These are phyloP conservation scores for Cyclargus thomasi DNA, from an alignment of 1,140 invertebrate genomes.

Conservation along the genomic window DNA sequence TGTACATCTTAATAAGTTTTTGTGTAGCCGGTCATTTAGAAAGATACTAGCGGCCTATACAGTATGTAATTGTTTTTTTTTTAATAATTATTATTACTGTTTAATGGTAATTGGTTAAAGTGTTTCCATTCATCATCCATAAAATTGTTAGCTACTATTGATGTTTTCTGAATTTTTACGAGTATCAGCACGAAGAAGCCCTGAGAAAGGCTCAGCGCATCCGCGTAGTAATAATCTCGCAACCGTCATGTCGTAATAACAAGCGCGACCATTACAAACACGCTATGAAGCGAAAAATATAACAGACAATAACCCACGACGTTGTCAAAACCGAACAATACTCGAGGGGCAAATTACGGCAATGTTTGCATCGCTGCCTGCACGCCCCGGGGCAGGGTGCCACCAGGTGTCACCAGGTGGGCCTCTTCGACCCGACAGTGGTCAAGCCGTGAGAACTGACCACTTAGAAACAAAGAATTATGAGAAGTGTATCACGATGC, in stretches of 20 bases:
- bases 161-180: not conserved
- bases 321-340: conserved; percentile 63
- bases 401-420: conserved; percentile 62
- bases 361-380: conserved; percentile 61
- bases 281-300: conserved; percentile 3
- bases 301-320: conserved; percentile 33
- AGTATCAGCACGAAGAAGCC: not conserved
- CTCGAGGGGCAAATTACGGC: conserved; percentile 62
- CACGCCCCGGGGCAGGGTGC: conserved; percentile 58
- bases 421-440: conserved; percentile 55
- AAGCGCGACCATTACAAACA: not conserved
- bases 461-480: conserved; percentile 15
- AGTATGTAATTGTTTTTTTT: conserved; percentile 25
- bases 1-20: conserved; percentile 70
- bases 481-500: conserved; percentile 36
- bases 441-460: conserved; percentile 2
- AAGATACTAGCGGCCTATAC: conserved; percentile 52
- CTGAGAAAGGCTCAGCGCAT: not conserved
- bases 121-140: not conserved
- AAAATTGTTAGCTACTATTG: not conserved
- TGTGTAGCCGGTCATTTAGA: conserved; percentile 66
- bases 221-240: not conserved
- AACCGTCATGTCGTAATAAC: not conserved
- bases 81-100: not conserved
- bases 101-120: not conserved